Evolutionary conservation across 2,113 vertebrate genomes (phyloP).

Genomic region (Megalops atlanticus): DNA sequence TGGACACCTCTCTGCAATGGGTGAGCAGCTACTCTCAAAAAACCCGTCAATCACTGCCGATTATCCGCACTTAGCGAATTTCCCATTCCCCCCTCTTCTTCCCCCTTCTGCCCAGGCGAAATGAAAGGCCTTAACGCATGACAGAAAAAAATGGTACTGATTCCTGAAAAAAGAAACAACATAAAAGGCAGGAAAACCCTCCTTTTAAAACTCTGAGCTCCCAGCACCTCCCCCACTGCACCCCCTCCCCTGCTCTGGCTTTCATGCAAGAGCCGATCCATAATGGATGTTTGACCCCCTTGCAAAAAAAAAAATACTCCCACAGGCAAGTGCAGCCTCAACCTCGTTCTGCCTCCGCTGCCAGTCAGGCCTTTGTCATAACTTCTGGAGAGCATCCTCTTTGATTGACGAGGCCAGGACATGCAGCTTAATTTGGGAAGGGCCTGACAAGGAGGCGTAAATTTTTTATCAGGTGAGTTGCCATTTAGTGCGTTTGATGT

Average conservation of each 20-base stretch:
- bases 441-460: no score
- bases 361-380: no score
- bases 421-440: no score
- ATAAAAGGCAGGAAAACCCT: neutral
- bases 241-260: neutral
- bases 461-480: no score
- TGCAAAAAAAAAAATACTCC: neutral
- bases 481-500: no score
- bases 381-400: no score
- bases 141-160: slow-evolving; percentile 69
- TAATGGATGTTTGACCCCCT: neutral
- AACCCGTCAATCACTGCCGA: slow-evolving; percentile 68
- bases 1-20: slow-evolving; percentile 55
- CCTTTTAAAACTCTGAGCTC: slow-evolving; percentile 11
- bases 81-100: slow-evolving; percentile 46
- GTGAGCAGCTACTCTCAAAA: slow-evolving; percentile 54
- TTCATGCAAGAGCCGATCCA: neutral
- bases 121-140: slow-evolving; percentile 69
- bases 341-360: no score
- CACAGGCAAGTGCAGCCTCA: neutral
- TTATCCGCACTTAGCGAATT: slow-evolving; percentile 47
- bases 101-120: slow-evolving; percentile 56
- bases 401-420: no score
- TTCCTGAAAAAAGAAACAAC: slow-evolving; percentile 44
- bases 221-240: neutral